These are phyloP conservation scores for Mormyrus iriodes DNA, from an alignment of 2,113 vertebrate genomes.

Conservation along the genomic window DNA sequence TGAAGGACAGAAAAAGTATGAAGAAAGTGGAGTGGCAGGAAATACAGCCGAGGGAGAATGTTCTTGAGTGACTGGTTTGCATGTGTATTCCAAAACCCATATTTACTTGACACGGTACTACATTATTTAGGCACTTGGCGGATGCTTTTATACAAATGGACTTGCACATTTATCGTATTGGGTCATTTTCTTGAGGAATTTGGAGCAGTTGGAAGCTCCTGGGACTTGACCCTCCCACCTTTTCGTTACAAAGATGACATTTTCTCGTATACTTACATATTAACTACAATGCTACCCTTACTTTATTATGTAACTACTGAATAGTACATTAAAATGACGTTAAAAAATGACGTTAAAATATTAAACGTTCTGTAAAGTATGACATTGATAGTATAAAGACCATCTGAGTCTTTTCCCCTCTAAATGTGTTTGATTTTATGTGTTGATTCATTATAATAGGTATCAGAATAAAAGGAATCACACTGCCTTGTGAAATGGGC, in stretches of 20 bases:
- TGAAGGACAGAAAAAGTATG: neutral
- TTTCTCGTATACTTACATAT: neutral
- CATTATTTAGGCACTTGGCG: neutral
- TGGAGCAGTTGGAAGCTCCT: neutral
- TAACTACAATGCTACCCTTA: neutral
- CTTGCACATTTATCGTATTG: neutral
- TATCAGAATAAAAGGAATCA: neutral
- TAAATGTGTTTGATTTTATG: neutral
- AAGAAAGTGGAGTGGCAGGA: neutral
- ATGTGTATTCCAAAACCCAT: neutral
- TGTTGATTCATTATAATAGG: neutral
- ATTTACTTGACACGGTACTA: neutral
- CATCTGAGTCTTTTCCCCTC: neutral
- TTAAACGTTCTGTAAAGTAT: neutral
- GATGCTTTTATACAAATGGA: constrained; percentile 2
- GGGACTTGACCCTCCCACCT: neutral
- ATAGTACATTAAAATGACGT: neutral
- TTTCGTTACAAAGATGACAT: neutral
- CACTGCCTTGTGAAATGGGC: neutral
- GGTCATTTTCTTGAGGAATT: neutral
- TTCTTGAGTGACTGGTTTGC: neutral
- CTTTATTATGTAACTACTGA: neutral
- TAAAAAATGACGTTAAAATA: neutral
- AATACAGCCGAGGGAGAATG: neutral
- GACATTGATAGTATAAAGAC: neutral